phyloP scores from a whole-genome alignment of 2,113 vertebrate species.

The Colius striatus region DNA sequence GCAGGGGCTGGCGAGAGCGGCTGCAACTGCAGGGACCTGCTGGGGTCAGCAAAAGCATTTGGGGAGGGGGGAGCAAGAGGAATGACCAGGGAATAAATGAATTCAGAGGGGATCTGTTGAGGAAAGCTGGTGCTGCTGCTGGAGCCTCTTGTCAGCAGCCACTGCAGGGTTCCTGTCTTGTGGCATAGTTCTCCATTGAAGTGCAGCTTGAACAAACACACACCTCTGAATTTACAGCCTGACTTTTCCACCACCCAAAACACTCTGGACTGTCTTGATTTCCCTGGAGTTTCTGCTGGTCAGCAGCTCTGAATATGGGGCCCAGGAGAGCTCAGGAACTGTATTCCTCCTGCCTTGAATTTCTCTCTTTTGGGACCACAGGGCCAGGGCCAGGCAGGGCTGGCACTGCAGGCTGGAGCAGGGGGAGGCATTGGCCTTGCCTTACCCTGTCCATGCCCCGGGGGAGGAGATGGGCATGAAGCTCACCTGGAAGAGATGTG shows the following conservation, averaged over 20 bases:
- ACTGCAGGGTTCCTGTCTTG: rapidly evolving
- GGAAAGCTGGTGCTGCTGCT: background rate
- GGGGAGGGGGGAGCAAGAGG: background rate
- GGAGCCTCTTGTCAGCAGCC: background rate
- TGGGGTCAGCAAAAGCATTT: background rate
- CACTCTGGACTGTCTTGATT: no score
- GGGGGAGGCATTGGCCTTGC: background rate
- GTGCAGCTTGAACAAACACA: background rate
- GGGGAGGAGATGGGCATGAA: background rate
- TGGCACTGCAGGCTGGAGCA: background rate
- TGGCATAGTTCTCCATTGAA: rapidly evolving
- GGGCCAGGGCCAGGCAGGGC: background rate
- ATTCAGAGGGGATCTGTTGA: background rate
- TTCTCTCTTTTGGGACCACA: no score
- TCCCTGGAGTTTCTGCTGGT: no score
- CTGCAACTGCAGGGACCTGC: background rate
- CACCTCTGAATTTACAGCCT: no score
- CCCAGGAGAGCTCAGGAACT: no score
- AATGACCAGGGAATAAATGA: background rate
- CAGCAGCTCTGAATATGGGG: no score
- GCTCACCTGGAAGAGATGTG: background rate
- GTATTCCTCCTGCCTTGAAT: no score
- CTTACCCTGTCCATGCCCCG: background rate
- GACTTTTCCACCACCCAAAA: no score
- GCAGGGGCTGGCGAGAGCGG: no score